Conservation (phyloP, 2,888 invertebrate species). For the Platynereis dumerilii region DNA sequence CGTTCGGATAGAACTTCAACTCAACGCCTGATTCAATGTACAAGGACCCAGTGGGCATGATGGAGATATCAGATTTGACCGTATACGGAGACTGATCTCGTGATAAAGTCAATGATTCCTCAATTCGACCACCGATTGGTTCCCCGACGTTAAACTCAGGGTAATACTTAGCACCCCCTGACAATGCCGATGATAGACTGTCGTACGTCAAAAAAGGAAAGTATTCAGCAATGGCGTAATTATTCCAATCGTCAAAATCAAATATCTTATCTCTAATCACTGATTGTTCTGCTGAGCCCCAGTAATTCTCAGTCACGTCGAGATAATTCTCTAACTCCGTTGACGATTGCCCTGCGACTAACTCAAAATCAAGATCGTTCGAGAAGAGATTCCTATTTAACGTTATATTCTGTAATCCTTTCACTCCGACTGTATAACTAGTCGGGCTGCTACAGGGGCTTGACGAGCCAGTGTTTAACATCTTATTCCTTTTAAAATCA, state of each 20-base stretch:
- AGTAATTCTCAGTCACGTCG: slow-evolving; percentile 94
- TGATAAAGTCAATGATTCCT: slow-evolving; percentile 66
- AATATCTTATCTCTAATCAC: slow-evolving; percentile 85
- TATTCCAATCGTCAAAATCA: slow-evolving; percentile 99
- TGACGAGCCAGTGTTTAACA: not conserved
- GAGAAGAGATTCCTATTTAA: slow-evolving; percentile 88
- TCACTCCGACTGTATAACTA: slow-evolving; percentile 83
- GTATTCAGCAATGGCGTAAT: slow-evolving; percentile 90
- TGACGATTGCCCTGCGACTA: slow-evolving; percentile 85
- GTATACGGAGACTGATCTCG: slow-evolving; percentile 48
- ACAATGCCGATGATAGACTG: slow-evolving; percentile 42
- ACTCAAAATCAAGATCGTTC: slow-evolving; percentile 73
- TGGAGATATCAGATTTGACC: slow-evolving; percentile 87
- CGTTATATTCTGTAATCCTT: slow-evolving; percentile 92
- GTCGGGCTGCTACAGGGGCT: slow-evolving; percentile 45
- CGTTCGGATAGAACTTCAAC: slow-evolving; percentile 92
- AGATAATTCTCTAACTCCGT: slow-evolving; percentile 85
- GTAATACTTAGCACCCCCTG: slow-evolving; percentile 43
- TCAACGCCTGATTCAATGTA: slow-evolving; percentile 87
- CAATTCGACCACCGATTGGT: slow-evolving; percentile 67
- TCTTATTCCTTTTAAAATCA: slow-evolving; percentile 44
- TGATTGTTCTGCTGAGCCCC: slow-evolving; percentile 81
- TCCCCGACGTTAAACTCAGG: slow-evolving; percentile 44
- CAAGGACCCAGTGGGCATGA: slow-evolving; percentile 91
- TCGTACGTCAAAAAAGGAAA: slow-evolving; percentile 81